Percentiles rank a stretch among this genome's conserved stretches.
These are phyloP conservation scores for Vanessa tameamea DNA, from an alignment of 1,140 invertebrate species.

Conservation along the genomic window DNA sequence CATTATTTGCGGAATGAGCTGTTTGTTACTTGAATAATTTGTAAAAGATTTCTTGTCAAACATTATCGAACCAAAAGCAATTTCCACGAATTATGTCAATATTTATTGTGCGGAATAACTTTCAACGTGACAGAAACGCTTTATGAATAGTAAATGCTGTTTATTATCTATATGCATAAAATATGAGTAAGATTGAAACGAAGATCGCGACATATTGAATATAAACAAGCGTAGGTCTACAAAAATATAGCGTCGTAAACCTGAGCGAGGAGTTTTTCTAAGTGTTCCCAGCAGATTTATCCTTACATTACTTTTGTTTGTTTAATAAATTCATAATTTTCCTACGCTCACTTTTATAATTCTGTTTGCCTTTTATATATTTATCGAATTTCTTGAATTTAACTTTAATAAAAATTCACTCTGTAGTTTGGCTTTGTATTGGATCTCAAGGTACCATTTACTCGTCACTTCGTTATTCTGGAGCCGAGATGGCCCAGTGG, in stretches of 20 bases:
- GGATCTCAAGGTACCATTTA: no score
- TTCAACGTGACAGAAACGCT: constrained; percentile 7
- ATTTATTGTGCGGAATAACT: neutral
- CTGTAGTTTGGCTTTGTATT: neutral
- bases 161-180: constrained; percentile 38
- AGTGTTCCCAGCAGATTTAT: constrained; percentile 34
- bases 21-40: no score
- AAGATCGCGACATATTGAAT: constrained; percentile 56
- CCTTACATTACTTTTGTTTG: constrained; percentile 10
- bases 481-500: no score
- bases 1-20: no score
- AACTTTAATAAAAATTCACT: neutral
- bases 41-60: no score
- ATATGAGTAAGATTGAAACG: constrained; percentile 53
- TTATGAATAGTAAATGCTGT: constrained; percentile 12
- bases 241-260: constrained; percentile 64
- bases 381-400: neutral
- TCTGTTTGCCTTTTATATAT: neutral
- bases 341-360: neutral
- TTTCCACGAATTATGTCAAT: neutral
- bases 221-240: constrained; percentile 54
- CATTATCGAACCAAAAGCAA: neutral
- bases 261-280: constrained; percentile 9
- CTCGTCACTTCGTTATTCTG: no score
- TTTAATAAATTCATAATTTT: constrained; percentile 16